Evolutionary conservation across 1,140 invertebrate genomes (phyloP).

Genomic region (Drosophila asahinai): DNA sequence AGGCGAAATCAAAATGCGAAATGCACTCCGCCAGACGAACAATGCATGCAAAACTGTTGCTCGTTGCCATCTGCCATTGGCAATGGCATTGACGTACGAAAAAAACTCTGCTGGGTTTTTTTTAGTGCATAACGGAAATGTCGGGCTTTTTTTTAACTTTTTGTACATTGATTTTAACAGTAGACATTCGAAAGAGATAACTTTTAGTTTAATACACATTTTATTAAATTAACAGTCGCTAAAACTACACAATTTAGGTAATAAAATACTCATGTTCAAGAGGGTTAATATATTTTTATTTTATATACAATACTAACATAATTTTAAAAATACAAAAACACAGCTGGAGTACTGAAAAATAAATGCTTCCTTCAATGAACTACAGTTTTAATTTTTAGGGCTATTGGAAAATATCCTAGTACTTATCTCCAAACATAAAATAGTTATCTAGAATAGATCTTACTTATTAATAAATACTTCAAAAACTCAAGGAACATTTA

Average conservation of each 20-base stretch:
- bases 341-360: background rate
- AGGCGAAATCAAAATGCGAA: constrained; percentile 58
- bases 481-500: too few species aligned
- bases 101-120: constrained; percentile 9
- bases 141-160: constrained; percentile 5
- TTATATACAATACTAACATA: too few species aligned
- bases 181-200: background rate
- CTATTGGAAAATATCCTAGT: too few species aligned
- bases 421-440: too few species aligned
- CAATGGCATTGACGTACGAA: constrained; percentile 47
- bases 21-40: constrained; percentile 44
- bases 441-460: too few species aligned
- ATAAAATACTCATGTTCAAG: too few species aligned
- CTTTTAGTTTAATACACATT: background rate
- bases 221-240: too few species aligned
- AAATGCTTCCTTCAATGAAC: background rate
- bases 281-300: too few species aligned
- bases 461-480: too few species aligned
- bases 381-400: too few species aligned
- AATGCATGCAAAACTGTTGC: constrained; percentile 66
- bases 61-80: constrained; percentile 29
- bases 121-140: constrained; percentile 22
- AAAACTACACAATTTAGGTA: too few species aligned
- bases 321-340: too few species aligned
- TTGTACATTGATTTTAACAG: constrained; percentile 3